Evolutionary conservation across 2,113 vertebrate species (phyloP), one percentile per base, ranked within the genome.

Genomic region (Leptocoma aspasia): DNA sequence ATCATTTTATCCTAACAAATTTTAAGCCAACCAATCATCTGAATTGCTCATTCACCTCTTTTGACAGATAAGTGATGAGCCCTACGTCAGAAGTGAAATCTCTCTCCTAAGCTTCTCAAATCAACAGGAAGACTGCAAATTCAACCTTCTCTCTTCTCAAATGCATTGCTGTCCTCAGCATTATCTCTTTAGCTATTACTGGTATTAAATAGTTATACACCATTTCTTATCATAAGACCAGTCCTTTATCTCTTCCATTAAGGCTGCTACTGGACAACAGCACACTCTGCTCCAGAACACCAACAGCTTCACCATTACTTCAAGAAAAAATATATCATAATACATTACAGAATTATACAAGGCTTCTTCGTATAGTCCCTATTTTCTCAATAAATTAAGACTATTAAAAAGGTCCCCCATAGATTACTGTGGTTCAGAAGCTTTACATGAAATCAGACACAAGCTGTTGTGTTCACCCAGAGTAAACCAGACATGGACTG

Each of bases 41-140:
- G 86, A 95, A 97, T 89, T 93, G 92, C 88, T 89, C 79, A 81
- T 92, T 92, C 94, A 78, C 94, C 72, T 89, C 92, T 88, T 93
- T 50, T 90, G 93, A 86, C 92, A 93, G 65, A 75, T 72, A 82
- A 95, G 65, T 81, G 78, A 96, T 91, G 92, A 92, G 69, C 60
- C 94, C 78, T 72, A 79, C 3, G 28, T 96, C 90, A 94, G 56
- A 95, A 94, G 37, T 72, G 61, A 96, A 90, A 93, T 85, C 44
- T 83, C 75, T 77, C 63, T 52, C 90, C 83, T 35, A 86, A 91
- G 65, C 57, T 72, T 70, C 57, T 75, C 70, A 93, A 71, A 95
- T 61, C 94, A 93, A 71, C 30, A 77, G 47, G n/a, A 90, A 94
- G 87, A 49, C 86, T 90, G 69, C 87, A 93, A 83, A 94, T 84